Percentiles rank a stretch among this genome's conserved stretches.
Evolutionary conservation across 2,888 invertebrate genomes (phyloP).

Genomic region (Dicyrtomina minuta): DNA sequence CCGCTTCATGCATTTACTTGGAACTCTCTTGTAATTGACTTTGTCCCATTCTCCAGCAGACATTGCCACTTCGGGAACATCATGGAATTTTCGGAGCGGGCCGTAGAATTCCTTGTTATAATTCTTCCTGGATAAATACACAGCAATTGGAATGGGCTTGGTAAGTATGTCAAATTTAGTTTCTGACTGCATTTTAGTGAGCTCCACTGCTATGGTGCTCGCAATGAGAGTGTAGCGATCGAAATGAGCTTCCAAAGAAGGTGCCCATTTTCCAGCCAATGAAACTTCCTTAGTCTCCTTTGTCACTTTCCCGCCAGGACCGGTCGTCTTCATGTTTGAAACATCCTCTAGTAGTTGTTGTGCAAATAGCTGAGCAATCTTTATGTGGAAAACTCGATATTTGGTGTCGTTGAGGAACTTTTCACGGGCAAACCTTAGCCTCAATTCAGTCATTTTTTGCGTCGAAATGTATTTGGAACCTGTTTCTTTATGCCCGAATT

Average conservation of each 20-base stretch:
- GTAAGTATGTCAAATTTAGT: slow-evolving; percentile 17
- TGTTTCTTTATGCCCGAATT: neutral
- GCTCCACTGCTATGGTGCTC: slow-evolving; percentile 35
- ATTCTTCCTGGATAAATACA: slow-evolving; percentile 33
- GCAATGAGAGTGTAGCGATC: slow-evolving; percentile 41
- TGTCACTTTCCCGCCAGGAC: neutral
- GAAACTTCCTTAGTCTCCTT: slow-evolving; percentile 25
- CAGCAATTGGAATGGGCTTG: slow-evolving; percentile 33
- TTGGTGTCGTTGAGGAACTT: slow-evolving; percentile 36
- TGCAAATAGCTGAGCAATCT: slow-evolving; percentile 40
- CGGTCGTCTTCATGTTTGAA: neutral
- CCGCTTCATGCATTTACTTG: slow-evolving; percentile 39
- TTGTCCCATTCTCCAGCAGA: slow-evolving; percentile 36
- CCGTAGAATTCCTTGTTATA: slow-evolving; percentile 41
- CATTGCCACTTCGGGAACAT: slow-evolving; percentile 39
- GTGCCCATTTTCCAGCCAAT: slow-evolving; percentile 45
- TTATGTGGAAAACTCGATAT: slow-evolving; percentile 38
- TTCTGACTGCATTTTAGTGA: slow-evolving; percentile 19
- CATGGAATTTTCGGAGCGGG: slow-evolving; percentile 33
- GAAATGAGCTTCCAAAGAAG: slow-evolving; percentile 43
- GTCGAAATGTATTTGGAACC: neutral
- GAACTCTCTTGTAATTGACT: slow-evolving; percentile 41
- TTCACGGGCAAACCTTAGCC: slow-evolving; percentile 32
- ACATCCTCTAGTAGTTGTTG: slow-evolving; percentile 35
- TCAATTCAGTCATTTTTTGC: slow-evolving; percentile 9